Evolutionary conservation across 2,797 vertebrate genomes (phyloP).

Genomic region (Aeoliscus strigatus): DNA sequence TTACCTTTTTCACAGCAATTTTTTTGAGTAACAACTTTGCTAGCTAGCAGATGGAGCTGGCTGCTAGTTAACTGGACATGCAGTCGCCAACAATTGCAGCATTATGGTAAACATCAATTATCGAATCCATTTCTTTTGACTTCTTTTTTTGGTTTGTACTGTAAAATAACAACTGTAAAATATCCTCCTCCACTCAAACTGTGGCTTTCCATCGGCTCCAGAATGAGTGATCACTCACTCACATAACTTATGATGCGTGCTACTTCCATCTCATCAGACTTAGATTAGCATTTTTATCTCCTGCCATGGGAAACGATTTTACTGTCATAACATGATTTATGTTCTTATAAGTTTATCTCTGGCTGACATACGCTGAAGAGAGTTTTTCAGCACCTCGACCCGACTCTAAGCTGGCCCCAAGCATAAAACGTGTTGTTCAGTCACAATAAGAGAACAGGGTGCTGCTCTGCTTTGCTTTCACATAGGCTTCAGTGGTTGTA

Average conservation of each 20-base stretch:
- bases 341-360: conserved; percentile 3
- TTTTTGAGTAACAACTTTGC: too few relatives aligned
- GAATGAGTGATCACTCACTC: conserved; percentile 7
- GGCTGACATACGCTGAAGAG: not conserved
- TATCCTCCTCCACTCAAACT: too few relatives aligned
- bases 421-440: conserved; percentile 15
- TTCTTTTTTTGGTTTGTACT: too few relatives aligned
- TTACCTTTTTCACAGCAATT: too few relatives aligned
- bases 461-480: not conserved
- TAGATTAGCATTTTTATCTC: conserved; percentile 37
- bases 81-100: too few relatives aligned
- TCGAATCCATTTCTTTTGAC: too few relatives aligned
- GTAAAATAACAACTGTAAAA: too few relatives aligned
- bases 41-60: too few relatives aligned
- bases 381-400: too few relatives aligned
- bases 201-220: conserved; percentile 6
- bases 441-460: conserved; percentile 22
- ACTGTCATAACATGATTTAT: conserved; percentile 7
- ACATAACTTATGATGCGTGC: conserved; percentile 7
- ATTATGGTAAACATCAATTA: too few relatives aligned
- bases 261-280: conserved; percentile 33
- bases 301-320: conserved; percentile 6
- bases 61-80: too few relatives aligned
- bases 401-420: not conserved
- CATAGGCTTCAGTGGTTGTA: conserved; percentile 14